These are phyloP conservation scores for Chaenogobius annularis DNA, from an alignment of 2,113 vertebrate genomes.

Conservation along the genomic window DNA sequence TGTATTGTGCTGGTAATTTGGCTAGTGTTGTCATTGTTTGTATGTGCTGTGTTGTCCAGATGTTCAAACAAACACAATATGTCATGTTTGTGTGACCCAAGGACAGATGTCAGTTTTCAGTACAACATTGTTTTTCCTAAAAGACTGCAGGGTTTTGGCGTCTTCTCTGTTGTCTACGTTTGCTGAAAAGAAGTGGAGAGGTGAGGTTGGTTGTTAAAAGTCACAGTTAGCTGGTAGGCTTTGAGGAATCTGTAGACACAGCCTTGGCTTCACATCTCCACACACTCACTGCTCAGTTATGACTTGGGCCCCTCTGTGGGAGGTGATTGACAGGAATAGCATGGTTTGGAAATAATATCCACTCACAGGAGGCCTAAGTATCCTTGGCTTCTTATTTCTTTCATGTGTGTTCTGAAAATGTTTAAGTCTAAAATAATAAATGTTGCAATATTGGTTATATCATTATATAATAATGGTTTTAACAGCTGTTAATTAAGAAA, in stretches of 20 bases:
- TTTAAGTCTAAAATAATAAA: neutral
- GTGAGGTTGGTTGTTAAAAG: slow-evolving; percentile 45
- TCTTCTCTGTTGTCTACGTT: slow-evolving; percentile 8
- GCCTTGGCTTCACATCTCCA: slow-evolving; percentile 30
- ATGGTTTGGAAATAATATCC: slow-evolving; percentile 48
- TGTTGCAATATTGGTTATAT: neutral
- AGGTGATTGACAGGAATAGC: slow-evolving; percentile 50
- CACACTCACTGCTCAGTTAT: slow-evolving; percentile 22
- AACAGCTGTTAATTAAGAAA: too few species aligned
- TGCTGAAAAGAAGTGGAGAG: slow-evolving; percentile 7
- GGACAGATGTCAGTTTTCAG: slow-evolving; percentile 5
- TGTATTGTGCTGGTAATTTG: slow-evolving; percentile 25
- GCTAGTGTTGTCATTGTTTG: slow-evolving; percentile 31
- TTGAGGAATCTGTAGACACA: slow-evolving; percentile 65
- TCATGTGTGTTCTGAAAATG: slow-evolving; percentile 2
- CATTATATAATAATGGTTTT: too few species aligned
- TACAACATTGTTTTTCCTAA: slow-evolving; percentile 1
- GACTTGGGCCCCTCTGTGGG: slow-evolving; percentile 38
- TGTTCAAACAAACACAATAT: too few species aligned
- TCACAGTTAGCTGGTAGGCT: slow-evolving; percentile 65
- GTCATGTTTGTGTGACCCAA: neutral
- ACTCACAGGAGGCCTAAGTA: slow-evolving; percentile 34
- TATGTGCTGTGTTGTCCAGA: neutral
- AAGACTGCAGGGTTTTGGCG: neutral
- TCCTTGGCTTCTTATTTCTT: slow-evolving; percentile 31